phyloP scores from a whole-genome alignment of 2,888 invertebrate genomes.

The Fragum sueziense region DNA sequence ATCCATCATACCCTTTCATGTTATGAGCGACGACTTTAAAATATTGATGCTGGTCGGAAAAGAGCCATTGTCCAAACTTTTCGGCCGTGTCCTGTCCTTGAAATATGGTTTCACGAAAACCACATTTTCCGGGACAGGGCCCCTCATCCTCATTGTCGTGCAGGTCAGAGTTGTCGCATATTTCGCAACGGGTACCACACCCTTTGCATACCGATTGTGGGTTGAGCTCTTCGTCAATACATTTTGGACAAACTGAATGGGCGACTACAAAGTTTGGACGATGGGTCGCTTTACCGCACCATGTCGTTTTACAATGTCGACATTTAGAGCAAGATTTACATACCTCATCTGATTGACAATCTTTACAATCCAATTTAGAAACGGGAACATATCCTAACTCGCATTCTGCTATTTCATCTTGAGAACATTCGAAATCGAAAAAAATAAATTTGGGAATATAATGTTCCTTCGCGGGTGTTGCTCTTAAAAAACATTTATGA shows the following conservation, averaged over 20 bases:
- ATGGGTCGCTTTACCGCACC: slow-evolving; percentile 45
- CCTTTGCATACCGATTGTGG: slow-evolving; percentile 32
- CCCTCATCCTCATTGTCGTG: slow-evolving; percentile 34
- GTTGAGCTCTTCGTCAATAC: slow-evolving; percentile 26
- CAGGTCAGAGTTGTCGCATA: slow-evolving; percentile 30
- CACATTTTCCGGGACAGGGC: slow-evolving; percentile 50
- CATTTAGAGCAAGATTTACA: slow-evolving; percentile 35
- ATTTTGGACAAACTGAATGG: slow-evolving; percentile 37
- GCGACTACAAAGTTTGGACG: slow-evolving; percentile 46
- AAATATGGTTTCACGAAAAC: slow-evolving; percentile 47
- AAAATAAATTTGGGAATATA: slow-evolving; percentile 36
- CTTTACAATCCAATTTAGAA: slow-evolving; percentile 24
- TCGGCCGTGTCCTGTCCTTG: slow-evolving; percentile 33
- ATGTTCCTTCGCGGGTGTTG: slow-evolving; percentile 22
- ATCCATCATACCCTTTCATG: slow-evolving; percentile 51
- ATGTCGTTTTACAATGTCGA: slow-evolving; percentile 25
- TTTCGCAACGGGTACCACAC: slow-evolving; percentile 40
- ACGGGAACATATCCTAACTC: slow-evolving; percentile 17
- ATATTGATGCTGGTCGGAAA: slow-evolving; percentile 33
- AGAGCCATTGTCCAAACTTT: slow-evolving; percentile 49
- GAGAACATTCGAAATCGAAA: slow-evolving; percentile 40
- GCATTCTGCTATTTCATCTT: slow-evolving; percentile 27
- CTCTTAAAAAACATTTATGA: slow-evolving; percentile 34
- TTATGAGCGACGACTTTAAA: slow-evolving; percentile 51
- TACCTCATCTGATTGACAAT: slow-evolving; percentile 24